Evolutionary conservation across 2,797 vertebrate species (phyloP).

Genomic region (Diplodus sargus): DNA sequence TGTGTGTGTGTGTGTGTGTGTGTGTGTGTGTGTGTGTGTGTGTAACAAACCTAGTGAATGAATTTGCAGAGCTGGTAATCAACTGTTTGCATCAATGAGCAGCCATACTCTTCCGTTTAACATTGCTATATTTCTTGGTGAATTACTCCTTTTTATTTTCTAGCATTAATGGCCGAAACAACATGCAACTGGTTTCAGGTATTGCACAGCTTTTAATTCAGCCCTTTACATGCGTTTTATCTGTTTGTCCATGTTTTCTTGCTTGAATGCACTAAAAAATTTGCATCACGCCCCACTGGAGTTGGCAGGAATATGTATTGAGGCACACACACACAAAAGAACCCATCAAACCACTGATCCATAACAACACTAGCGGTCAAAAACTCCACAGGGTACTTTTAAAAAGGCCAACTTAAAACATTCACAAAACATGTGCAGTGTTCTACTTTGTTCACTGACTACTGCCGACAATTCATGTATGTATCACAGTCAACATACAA

Average conservation of each 20-base stretch:
- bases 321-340: no score
- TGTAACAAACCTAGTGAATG: background rate
- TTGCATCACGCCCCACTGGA: background rate
- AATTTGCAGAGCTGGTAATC: background rate
- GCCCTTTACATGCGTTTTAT: background rate
- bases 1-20: background rate
- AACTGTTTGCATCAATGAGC: background rate
- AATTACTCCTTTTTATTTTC: background rate
- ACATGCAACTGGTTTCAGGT: background rate
- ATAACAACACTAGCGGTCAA: background rate
- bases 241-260: background rate
- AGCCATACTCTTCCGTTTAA: background rate
- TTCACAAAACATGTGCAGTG: background rate
- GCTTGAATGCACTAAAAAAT: background rate
- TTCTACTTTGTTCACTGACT: slow-evolving; percentile 15
- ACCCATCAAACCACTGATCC: background rate
- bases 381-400: slow-evolving; percentile 58
- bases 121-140: background rate
- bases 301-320: background rate
- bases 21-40: background rate
- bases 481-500: slow-evolving; percentile 37
- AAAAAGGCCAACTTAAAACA: slow-evolving; percentile 17
- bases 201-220: background rate
- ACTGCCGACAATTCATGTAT: slow-evolving; percentile 3
- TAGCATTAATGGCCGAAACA: background rate